Evolutionary conservation across 2,113 vertebrate species (phyloP), one percentile per base, ranked within the genome.

Genomic region (Tupaia tana): DNA sequence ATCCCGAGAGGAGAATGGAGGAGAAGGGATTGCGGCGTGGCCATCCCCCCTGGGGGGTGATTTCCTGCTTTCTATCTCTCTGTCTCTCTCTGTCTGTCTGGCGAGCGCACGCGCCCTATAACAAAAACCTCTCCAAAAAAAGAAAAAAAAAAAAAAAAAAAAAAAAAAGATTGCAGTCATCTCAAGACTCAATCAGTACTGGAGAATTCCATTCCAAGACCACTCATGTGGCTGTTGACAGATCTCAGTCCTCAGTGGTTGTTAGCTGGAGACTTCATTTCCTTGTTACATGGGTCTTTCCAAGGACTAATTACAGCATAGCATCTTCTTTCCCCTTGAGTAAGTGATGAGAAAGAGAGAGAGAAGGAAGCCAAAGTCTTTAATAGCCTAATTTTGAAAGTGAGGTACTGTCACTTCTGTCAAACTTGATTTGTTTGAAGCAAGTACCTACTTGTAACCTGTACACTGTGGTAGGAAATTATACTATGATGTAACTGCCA

Each of bases 301-400:
- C 56, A 64, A 67, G n/a, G n/a, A 77, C 56, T 77, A 43, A 24
- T 81, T 61, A 81, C 69, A 71, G 74, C 24, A 70, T 58, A 13
- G 43, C 19, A 77, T 16, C 15, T 63, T 77, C 3, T 31, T 64
- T 82, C 43, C 4, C 70, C 52, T 52, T 91, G 61, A 74, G 69
- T 74, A 67, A 74, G 69, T 74, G n/a, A 66, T n/a, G n/a, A 79
- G 16, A 75, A 8, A 56, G 9, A 75, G 78, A 52, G n/a, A 56
- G 78, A 31, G 1, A 89, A 20, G 59, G 43, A 66, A 85, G 52
- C 2, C 71, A 74, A 19, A 79, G 22, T 63, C 24, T 89, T 84
- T 64, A 27, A 74, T n/a, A 71, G 43, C 25, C 64, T 31, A 58
- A 89, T 84, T 95, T 95, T 66, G 92, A n/a, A 92, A 89, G 13